These are phyloP conservation scores for Aphelocoma coerulescens DNA, from an alignment of 2,113 vertebrate species.

Conservation along the genomic window DNA sequence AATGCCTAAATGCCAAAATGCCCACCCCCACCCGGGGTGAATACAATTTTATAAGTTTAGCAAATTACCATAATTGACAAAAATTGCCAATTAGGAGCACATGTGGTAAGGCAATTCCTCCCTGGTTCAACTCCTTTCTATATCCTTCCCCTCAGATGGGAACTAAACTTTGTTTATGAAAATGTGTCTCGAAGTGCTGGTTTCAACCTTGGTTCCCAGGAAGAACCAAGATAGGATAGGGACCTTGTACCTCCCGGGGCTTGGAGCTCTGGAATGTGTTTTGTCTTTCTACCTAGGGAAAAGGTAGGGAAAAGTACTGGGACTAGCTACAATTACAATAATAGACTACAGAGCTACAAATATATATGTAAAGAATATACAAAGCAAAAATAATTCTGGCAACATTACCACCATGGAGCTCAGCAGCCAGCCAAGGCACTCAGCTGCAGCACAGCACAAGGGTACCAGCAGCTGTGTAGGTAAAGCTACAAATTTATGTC, in stretches of 20 bases:
- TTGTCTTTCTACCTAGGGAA: background rate
- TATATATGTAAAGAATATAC: background rate
- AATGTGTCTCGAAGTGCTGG: background rate
- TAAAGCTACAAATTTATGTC: background rate
- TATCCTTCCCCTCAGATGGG: background rate
- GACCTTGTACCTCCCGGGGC: accelerated
- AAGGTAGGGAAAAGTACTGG: background rate
- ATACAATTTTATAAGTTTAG: background rate
- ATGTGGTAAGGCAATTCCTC: background rate
- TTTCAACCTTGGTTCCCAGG: background rate
- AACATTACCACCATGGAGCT: background rate
- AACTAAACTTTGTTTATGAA: background rate
- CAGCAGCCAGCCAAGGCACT: background rate
- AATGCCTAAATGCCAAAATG: background rate
- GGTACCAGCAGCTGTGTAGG: background rate
- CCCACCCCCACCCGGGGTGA: background rate
- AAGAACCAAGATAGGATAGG: background rate
- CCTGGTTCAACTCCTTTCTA: background rate
- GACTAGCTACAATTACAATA: background rate
- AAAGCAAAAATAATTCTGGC: background rate
- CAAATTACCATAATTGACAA: background rate
- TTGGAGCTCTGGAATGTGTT: background rate
- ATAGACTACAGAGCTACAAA: background rate
- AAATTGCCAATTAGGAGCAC: background rate
- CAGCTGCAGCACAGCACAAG: background rate